phyloP scores from a whole-genome alignment of 2,797 vertebrate genomes.

The Malurus splendens region DNA sequence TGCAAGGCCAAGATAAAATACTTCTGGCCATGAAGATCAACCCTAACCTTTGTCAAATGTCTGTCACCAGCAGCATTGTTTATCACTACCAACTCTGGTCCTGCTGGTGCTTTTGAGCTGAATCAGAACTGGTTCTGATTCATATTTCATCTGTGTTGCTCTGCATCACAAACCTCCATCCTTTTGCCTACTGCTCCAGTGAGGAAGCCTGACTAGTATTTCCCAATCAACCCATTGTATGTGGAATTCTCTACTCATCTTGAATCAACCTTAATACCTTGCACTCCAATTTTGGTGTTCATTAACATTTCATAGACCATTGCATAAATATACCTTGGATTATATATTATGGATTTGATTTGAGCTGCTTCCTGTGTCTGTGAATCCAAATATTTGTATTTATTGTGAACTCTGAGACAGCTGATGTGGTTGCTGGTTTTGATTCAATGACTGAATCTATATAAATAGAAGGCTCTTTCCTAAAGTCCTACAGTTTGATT shows the following conservation, averaged over 20 bases:
- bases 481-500: background rate
- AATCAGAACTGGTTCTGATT: background rate
- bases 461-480: background rate
- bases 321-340: background rate
- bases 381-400: background rate
- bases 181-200: background rate
- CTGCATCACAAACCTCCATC: background rate
- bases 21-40: background rate
- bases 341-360: background rate
- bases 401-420: background rate
- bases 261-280: background rate
- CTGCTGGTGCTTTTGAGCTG: background rate
- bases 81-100: background rate
- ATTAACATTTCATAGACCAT: background rate
- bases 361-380: background rate
- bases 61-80: background rate
- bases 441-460: background rate
- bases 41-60: background rate
- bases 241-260: background rate
- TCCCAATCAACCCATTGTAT: background rate
- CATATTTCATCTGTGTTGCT: background rate
- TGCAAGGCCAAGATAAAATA: slow-evolving; percentile 15
- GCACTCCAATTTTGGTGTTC: background rate
- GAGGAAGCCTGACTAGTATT: background rate
- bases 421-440: background rate